Evolutionary conservation across 1,140 invertebrate species (phyloP).

Genomic region (Cardiocondyla obscurior): DNA sequence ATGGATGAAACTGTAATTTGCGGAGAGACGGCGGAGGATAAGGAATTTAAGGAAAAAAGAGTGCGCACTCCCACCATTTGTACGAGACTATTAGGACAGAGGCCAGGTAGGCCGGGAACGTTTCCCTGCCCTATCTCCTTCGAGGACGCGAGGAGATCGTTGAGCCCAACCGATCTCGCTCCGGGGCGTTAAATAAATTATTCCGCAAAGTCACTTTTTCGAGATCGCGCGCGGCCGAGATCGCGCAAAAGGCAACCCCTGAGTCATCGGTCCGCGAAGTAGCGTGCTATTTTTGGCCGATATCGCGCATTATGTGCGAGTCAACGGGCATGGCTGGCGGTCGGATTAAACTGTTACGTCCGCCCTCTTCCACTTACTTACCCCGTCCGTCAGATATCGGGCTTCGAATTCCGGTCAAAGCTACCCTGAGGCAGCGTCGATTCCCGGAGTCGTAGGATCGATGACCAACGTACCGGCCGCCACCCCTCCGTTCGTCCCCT

Average conservation of each 20-base stretch:
- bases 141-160: not conserved
- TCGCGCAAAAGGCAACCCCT: not conserved
- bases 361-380: constrained; percentile 69
- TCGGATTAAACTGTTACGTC: constrained; percentile 68
- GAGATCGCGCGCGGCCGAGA: not conserved
- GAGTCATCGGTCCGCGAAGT: not conserved
- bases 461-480: constrained; percentile 64
- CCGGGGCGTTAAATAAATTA: not conserved
- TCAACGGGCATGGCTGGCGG: constrained; percentile 55
- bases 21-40: not conserved
- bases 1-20: constrained; percentile 51
- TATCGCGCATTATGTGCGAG: constrained; percentile 23
- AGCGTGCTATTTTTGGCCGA: constrained; percentile 29
- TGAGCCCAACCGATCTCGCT: not conserved
- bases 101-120: not conserved
- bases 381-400: constrained; percentile 59
- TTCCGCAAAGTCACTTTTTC: not conserved
- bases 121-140: not conserved
- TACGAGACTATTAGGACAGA: constrained; percentile 55
- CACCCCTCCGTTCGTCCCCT: not conserved
- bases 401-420: constrained; percentile 62
- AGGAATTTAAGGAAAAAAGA: constrained; percentile 26
- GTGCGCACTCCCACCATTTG: constrained; percentile 58
- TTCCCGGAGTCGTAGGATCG: constrained; percentile 71
- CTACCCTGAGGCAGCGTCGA: constrained; percentile 55